These are phyloP conservation scores for Antigone vipio DNA, from an alignment of 2,113 vertebrate species.

Conservation along the genomic window DNA sequence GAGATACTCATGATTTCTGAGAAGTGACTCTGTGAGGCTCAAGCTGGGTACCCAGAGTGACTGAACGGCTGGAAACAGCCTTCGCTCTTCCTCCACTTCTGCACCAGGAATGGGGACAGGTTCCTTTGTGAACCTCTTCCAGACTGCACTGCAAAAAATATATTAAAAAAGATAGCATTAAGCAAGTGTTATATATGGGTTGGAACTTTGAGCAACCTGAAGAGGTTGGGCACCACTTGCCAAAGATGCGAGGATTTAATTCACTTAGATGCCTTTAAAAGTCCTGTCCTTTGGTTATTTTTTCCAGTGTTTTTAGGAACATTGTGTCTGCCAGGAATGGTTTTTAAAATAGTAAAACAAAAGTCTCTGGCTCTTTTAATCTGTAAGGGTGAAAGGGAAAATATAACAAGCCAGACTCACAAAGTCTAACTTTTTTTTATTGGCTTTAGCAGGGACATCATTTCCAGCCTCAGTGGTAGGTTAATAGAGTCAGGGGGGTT, in stretches of 20 bases:
- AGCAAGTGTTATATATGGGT: neutral
- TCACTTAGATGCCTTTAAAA: neutral
- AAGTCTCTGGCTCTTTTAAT: neutral
- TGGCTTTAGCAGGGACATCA: neutral
- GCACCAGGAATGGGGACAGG: neutral
- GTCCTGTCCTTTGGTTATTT: neutral
- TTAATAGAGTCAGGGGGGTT: neutral
- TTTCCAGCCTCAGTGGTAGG: neutral
- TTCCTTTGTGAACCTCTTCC: neutral
- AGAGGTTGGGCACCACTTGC: neutral
- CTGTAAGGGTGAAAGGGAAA: neutral
- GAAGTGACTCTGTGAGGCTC: neutral
- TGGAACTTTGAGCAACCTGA: neutral
- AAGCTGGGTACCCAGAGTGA: neutral
- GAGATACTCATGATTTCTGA: neutral
- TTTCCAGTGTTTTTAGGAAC: neutral
- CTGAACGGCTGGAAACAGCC: neutral
- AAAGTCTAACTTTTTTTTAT: neutral
- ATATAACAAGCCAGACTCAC: neutral
- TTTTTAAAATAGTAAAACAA: neutral
- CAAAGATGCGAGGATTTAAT: neutral
- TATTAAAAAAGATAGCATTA: neutral
- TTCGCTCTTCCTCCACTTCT: neutral
- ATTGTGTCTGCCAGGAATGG: neutral
- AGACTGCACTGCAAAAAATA: neutral